Evolutionary conservation across 2,113 vertebrate genomes (phyloP), one percentile per base, ranked within the genome.

Genomic region (Polyodon spathula): DNA sequence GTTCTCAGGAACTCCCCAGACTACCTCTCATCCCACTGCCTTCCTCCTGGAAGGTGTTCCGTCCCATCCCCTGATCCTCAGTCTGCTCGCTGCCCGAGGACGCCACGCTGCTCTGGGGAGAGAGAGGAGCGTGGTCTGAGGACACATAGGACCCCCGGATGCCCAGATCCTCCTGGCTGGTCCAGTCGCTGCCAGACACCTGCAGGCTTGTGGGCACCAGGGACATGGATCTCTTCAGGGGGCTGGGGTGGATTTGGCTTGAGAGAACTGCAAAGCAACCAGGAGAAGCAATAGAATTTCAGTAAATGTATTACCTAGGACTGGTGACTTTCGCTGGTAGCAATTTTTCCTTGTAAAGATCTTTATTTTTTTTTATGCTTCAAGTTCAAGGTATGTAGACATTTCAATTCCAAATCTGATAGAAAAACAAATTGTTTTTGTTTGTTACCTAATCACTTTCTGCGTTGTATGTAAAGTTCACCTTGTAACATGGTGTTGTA

Each of bases 11-110:
- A 27, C 27, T 27, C 27, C 27, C 27, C 3, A 3, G 27, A 27
- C 27, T 27, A 94, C 93, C 93, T 91, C 92, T 97, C 93, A 97
- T 97, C 73, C 93, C 93, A 27, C 93, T 97, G 68, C 92, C 91
- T 0, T 95, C 93, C 74, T 95, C 93, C 67, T 93, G 90, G 75
- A 97, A 97, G 58, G 91, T 92, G 81, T 97, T 97, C 54, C 93
- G 91, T 37, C 75, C 70, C 41, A 84, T 85, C 61, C 83, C 73
- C 70, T 88, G 88, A 15, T 97, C 93, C 73, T 97, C 93, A 0
- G 93, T 93, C 81, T 94, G 93, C 73, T 97, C 93, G 15, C 93
- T 97, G 73, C 93, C 93, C 3, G 93, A 97, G 27, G 93, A 97
- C 16, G 93, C 92, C 56, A 95, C 90, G 38, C 93, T 97, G 83